A percentile compares a stretch with the other conserved stretches of the same genome.
phyloP scores from a whole-genome alignment of 2,113 vertebrate species.

The Petrocephalus microphthalmus region DNA sequence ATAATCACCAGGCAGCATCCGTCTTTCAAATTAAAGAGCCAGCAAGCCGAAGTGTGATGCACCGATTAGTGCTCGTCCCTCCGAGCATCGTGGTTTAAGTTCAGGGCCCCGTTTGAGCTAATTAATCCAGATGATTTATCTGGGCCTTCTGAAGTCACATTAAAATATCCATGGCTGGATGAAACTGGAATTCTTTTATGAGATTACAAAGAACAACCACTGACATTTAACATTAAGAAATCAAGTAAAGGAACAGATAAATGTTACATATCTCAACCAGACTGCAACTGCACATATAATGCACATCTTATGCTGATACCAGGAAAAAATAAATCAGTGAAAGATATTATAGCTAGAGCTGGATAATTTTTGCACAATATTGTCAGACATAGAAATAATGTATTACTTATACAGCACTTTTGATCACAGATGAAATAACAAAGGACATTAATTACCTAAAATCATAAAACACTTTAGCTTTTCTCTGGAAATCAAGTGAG shows the following conservation, averaged over 20 bases:
- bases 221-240: background rate
- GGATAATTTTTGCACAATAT: background rate
- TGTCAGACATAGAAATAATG: background rate
- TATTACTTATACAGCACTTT: background rate
- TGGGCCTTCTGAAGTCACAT: background rate
- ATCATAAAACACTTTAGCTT: background rate
- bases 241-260: background rate
- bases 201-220: background rate
- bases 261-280: background rate
- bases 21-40: background rate
- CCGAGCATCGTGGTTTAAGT: background rate
- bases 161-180: background rate
- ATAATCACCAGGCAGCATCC: background rate
- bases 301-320: background rate
- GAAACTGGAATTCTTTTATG: background rate
- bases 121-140: constrained; percentile 18
- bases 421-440: background rate
- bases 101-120: background rate
- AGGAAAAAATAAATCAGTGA: background rate
- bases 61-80: background rate
- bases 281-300: background rate
- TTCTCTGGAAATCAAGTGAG: background rate
- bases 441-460: background rate
- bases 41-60: background rate
- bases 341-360: background rate